These are phyloP conservation scores for Miichthys miiuy DNA, from an alignment of 2,797 vertebrate species.

Conservation along the genomic window DNA sequence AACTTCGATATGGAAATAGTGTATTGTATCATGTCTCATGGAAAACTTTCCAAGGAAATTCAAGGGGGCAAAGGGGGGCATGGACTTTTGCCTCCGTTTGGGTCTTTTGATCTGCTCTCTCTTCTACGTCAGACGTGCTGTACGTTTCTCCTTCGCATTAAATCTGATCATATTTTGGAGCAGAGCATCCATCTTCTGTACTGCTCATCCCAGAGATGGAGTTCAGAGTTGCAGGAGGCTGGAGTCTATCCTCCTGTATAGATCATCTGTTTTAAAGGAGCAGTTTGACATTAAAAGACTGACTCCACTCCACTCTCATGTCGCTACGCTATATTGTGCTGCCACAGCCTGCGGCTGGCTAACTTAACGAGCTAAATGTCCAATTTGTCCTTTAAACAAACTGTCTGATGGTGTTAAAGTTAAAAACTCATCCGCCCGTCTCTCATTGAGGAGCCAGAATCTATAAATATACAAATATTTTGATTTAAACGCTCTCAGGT, in stretches of 20 bases:
- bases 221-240: too few species aligned
- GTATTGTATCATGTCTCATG: slow-evolving; percentile 56
- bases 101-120: slow-evolving; percentile 22
- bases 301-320: neutral
- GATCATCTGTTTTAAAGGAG: neutral
- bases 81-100: slow-evolving; percentile 34
- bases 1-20: slow-evolving; percentile 76
- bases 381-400: neutral
- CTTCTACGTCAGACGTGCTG: neutral
- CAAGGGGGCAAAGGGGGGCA: slow-evolving; percentile 45
- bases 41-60: slow-evolving; percentile 65
- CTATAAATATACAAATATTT: neutral
- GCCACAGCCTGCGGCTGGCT: neutral
- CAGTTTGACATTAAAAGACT: neutral
- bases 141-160: neutral
- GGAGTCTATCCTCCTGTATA: too few species aligned
- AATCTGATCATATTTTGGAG: neutral
- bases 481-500: too few species aligned
- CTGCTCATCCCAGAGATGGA: too few species aligned
- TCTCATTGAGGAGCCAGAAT: neutral
- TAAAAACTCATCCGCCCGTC: neutral
- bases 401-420: neutral
- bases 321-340: neutral
- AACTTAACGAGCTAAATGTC: neutral
- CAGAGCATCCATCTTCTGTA: too few species aligned